A percentile compares a stretch with the other conserved stretches of the same genome.
phyloP scores from a whole-genome alignment of 2,888 invertebrate genomes.

The Adela reaumurella region DNA sequence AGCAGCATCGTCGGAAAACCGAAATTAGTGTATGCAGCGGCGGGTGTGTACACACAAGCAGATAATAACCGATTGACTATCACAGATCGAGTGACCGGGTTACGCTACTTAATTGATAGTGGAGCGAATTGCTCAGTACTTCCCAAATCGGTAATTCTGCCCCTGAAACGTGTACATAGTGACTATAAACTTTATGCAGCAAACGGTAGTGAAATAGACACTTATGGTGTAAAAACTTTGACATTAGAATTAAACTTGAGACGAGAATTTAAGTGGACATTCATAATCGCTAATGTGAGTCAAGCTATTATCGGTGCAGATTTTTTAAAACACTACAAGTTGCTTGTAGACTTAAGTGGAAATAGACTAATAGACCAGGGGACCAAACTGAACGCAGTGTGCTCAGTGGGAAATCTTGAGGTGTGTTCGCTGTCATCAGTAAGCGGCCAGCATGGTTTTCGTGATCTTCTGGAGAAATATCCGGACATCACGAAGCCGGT shows the following conservation, averaged over 20 bases:
- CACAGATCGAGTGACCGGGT: slow-evolving; percentile 7
- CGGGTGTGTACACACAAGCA: slow-evolving; percentile 8
- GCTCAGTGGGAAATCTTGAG: background rate
- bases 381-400: background rate
- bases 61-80: slow-evolving; percentile 8
- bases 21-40: slow-evolving; percentile 2
- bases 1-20: slow-evolving; percentile 1
- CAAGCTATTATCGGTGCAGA: slow-evolving; percentile 11
- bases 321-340: slow-evolving; percentile 5
- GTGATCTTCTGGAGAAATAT: slow-evolving; percentile 1
- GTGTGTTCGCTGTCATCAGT: background rate
- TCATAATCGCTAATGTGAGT: slow-evolving; percentile 9
- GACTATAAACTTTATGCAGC: slow-evolving; percentile 13
- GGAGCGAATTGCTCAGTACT: slow-evolving; percentile 8
- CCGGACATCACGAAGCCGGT: slow-evolving; percentile 4
- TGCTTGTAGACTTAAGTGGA: background rate
- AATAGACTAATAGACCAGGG: slow-evolving; percentile 4
- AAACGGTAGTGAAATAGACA: slow-evolving; percentile 12
- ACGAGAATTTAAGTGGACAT: slow-evolving; percentile 10
- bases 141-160: too few relatives aligned
- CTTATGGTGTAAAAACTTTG: slow-evolving; percentile 8
- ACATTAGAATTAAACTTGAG: slow-evolving; percentile 9
- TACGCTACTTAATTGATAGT: slow-evolving; percentile 7
- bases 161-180: background rate
- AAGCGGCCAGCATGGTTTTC: background rate